Base-by-base conservation (phyloP, 2,113 vertebrate species). In the Nicator chloris region DNA sequence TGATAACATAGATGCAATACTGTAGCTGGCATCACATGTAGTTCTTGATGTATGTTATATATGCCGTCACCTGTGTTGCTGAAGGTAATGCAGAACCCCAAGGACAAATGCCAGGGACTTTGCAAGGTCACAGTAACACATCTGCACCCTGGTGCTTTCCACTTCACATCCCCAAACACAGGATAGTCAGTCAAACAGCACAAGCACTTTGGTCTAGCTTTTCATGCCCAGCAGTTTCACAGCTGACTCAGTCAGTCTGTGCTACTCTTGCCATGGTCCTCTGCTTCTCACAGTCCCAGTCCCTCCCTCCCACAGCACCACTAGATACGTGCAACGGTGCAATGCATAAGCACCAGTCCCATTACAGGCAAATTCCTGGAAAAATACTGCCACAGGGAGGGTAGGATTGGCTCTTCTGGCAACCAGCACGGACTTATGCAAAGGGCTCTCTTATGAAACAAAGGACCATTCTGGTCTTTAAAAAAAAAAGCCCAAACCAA, bases 31-130 rank as follows among this genome's bases (percentile, higher is more conserved):
- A 66, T 14, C 73, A 53, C 6, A 3, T 1, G 11, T 6, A 31
- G 3, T 53, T 21, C 33, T 31, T 44, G 12, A 65, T 47, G 15
- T 19, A 11, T 6, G 13, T 13, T 14, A 26, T 5, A 15, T 12
- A 33, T 4, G 5, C 15, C 3, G 2, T 19, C 50, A 70, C 18
- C 45, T 10, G 24, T 45, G 42, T 4, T 0, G 0, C 56, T 71
- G 42, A 65, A 35, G 28, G 16, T 28, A 27, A 20, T 7, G 64
- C 50, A 73, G 24, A 51, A 26, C 7, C 22, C 45, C 50, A 30
- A 5, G 3, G 61, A 49, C 30, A 77, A 44, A 45, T 2, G 20
- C n/a, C 33, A 45, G 2, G 20, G 35, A 22, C 30, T 39, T 20
- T 17, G 39, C 61, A 87, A 40, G 33, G 69, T 54, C 40, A 61